Percentiles rank a stretch among this genome's conserved stretches.
phyloP scores from a whole-genome alignment of 2,888 invertebrate species.

The Furcula furcula region DNA sequence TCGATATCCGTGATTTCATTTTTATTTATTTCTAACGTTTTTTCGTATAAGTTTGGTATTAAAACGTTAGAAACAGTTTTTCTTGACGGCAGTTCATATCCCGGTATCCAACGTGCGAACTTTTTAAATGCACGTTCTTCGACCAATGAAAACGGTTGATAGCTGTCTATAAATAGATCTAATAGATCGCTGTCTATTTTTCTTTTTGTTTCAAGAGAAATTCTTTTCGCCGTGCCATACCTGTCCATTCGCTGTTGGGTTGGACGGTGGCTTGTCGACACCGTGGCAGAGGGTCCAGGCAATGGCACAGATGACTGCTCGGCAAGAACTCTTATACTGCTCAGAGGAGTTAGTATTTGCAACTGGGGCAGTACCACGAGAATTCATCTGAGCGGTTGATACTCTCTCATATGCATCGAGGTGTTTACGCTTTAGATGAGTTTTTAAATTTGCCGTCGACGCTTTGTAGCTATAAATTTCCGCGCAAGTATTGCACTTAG shows the following conservation, averaged over 20 bases:
- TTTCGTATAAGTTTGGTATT: neutral
- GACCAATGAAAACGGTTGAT: slow-evolving; percentile 16
- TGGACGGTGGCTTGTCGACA: no score
- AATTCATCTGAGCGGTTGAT: no score
- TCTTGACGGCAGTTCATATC: slow-evolving; percentile 15
- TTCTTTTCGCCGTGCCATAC: no score
- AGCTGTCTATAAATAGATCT: slow-evolving; percentile 14
- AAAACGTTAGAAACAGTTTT: slow-evolving; percentile 11
- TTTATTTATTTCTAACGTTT: neutral
- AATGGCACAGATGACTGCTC: no score
- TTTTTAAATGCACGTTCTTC: slow-evolving; percentile 19
- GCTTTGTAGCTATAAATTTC: slow-evolving; percentile 19
- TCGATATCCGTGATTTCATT: neutral
- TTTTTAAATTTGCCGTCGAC: slow-evolving; percentile 6
- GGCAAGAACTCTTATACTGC: no score
- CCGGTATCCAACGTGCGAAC: slow-evolving; percentile 16
- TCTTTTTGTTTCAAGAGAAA: slow-evolving; percentile 5
- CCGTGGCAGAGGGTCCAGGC: no score
- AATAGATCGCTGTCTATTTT: slow-evolving; percentile 14
- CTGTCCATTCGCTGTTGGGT: no score
- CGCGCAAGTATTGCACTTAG: slow-evolving; percentile 15
- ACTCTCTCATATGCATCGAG: no score
- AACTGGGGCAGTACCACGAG: no score
- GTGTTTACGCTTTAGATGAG: neutral
- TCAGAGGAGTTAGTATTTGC: no score